Base-by-base conservation (phyloP, 2,797 vertebrate genomes). In the Garrulus glandarius region DNA sequence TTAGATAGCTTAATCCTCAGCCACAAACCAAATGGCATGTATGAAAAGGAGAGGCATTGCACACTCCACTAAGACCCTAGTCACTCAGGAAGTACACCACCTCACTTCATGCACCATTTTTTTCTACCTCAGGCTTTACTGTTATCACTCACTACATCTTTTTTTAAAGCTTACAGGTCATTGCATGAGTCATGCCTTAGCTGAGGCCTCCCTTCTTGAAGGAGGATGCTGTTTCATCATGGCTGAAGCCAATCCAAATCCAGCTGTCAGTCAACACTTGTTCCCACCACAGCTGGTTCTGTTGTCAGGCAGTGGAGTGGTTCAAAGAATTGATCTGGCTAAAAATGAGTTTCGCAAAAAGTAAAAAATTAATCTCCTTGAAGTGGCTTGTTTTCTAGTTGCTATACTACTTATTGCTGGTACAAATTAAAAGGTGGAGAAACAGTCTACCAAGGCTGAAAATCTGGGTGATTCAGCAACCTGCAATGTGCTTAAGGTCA, bases 1-100 rank as follows among this genome's bases (percentile, higher is more conserved):
- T 57, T 50, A 68, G 29, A 15, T 6, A 77, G 17, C 24, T 84
- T 59, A 71, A 56, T 68, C 43, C n/a, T 87, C 12, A 76, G 20
- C 41, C 24, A 16, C 7, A 7, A 67, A 87, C 20, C 49, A 80
- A 68, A 43, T 7, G 1, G 16, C 15, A 34, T 52, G 15, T 84
- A 21, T 56, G 49, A 56, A 52, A 68, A 59, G 32, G 19, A 74
- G 47, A 77, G 34, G 11, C 15, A n/a, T 53, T 60, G 43, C 24
- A 15, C 0, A 0, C 3, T 60, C 27, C 39, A 53, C 24, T 13
- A 46, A 23, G 27, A 26, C 0, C 0, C 22, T 20, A 29, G 68
- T 71, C 60, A 24, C 36, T 69, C 50, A 68, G 67, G 34, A 79
- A 64, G 26, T 30, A 39, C 41, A 69, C 8, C 20, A 15, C 34